Percentiles rank a stretch among this genome's conserved stretches.
Evolutionary conservation across 2,113 vertebrate species (phyloP).

Genomic region (Tylochromis polylepis): DNA sequence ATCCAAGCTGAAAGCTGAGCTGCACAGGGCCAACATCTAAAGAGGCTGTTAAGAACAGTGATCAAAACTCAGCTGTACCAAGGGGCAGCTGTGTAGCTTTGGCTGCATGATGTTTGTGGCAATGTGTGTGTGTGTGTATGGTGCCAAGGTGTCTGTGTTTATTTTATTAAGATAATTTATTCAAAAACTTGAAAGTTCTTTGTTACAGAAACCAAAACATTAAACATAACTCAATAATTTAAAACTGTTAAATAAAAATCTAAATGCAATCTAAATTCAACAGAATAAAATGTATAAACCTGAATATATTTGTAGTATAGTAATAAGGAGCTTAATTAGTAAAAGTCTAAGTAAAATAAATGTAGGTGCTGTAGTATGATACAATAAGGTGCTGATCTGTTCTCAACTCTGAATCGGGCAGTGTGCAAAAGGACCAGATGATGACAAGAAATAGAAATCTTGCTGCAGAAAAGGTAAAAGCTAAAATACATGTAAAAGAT

Average conservation of each 20-base stretch:
- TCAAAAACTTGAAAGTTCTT: not conserved
- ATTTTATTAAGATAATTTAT: not conserved
- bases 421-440: not conserved
- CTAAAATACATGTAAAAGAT: not conserved
- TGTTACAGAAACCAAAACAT: not conserved
- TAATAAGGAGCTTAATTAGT: not conserved
- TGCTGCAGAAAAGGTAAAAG: not conserved
- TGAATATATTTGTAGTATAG: not conserved
- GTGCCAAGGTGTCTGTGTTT: not conserved
- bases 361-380: not conserved
- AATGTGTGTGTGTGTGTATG: not conserved
- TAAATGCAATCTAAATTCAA: not conserved
- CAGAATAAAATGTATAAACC: not conserved
- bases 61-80: not conserved
- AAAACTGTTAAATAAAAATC: not conserved
- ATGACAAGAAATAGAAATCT: not conserved
- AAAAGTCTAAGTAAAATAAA: too few species aligned
- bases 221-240: not conserved
- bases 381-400: not conserved
- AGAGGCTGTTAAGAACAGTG: not conserved
- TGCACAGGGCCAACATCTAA: not conserved
- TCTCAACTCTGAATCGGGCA: not conserved
- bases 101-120: not conserved
- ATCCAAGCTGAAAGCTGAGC: conserved; percentile 1
- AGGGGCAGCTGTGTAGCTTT: not conserved